Evolutionary conservation across 2,797 vertebrate genomes (phyloP), one percentile per base, ranked within the genome.

Genomic region (Cercopithecus diana): DNA sequence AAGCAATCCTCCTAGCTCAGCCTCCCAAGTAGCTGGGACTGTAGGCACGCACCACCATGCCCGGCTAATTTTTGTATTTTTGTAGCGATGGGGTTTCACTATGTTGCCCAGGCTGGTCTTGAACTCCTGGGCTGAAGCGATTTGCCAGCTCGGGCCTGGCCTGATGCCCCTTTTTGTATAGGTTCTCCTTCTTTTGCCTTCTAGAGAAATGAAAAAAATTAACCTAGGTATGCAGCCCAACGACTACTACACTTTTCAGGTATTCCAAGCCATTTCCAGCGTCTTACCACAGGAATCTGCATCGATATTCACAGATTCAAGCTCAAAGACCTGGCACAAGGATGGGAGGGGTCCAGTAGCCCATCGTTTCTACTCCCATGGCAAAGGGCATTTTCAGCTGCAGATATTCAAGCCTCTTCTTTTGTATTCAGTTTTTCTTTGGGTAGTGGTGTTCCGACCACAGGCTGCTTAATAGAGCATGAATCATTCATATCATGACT

Each of bases 401-500:
- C 24, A 8, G 39, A 72, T 61, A 55, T 14, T n/a, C 76, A 80
- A 89, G 33, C 30, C 48, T 90, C 73, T 24, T 48, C 33, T 88
- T 85, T 26, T 70, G 41, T 61, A 45, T 90, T 70, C 52, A n/a
- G 12, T 55, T 88, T 92, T 76, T 67, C 84, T 83, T 55, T 39
- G 84, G 72, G 64, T 33, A 36, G 58, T 87, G 48, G 48, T 45
- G 15, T 48, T 96, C 75, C 61, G 93, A 93, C 81, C 97, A 93
- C 67, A 90, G 91, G 67, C 73, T 67, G 73, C 85, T 96, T 89
- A 92, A 88, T 1, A 76, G 82, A 24, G 33, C 28, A 45, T 64
- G 95, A 77, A 93, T 95, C 95, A 93, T 77, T 93, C 88, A 67
- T 13, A 75, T 43, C 67, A 33, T 7, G 57, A 85, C 72, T 12